Base-by-base conservation (phyloP, 1,140 invertebrate species). In the Archegozetes longisetosus region DNA sequence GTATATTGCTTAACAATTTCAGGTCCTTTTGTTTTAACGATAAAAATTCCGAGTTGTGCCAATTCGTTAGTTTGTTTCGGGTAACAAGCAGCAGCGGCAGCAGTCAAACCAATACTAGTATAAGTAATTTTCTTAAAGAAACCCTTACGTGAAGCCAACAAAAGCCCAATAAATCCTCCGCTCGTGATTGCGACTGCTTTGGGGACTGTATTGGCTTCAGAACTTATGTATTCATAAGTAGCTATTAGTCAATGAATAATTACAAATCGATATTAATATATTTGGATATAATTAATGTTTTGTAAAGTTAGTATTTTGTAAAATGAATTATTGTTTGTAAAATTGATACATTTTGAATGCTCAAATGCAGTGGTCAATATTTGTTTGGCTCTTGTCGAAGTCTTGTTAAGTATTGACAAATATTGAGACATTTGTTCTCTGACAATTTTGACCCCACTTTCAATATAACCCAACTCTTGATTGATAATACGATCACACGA, bases 81-180 rank as follows among this genome's bases (percentile, higher is more conserved):
- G 32, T 62, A 62, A 23, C 61, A 62, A 2, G 24, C 55, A 4
- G 27, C 49, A 17, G 55, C 20, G 6, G 22, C 28, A 24, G 50
- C 20, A 12, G 24, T 47, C 22, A 62, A 14, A 24, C 61, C 61
- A 26, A 46, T n/a, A 9, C 32, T 20, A 55, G 48, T 57, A 2
- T 51, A 61, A 9, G 53, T 12, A 12, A 62, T 17, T 27, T 62
- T 62, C 25, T 46, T 52, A 28, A 62, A 61, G 32, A 58, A 29
- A 22, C 61, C 61, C 51, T 48, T 22, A n/a, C 61, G 6, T 4
- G 48, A n/a, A 6, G 61, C 20, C 13, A 62, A 3, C 14, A 57
- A n/a, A n/a, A 58, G 32, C 13, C 61, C 61, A 4, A 61, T 9
- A 22, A 62, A 3, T 9, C 57, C 55, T 1, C 57, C 40, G 28